A percentile compares a stretch with the other conserved stretches of the same genome.
These are phyloP conservation scores for Cladorhizidae sp. DNA, from an alignment of 37 sponge, comb jelly and placozoan species.

Conservation along the genomic window DNA sequence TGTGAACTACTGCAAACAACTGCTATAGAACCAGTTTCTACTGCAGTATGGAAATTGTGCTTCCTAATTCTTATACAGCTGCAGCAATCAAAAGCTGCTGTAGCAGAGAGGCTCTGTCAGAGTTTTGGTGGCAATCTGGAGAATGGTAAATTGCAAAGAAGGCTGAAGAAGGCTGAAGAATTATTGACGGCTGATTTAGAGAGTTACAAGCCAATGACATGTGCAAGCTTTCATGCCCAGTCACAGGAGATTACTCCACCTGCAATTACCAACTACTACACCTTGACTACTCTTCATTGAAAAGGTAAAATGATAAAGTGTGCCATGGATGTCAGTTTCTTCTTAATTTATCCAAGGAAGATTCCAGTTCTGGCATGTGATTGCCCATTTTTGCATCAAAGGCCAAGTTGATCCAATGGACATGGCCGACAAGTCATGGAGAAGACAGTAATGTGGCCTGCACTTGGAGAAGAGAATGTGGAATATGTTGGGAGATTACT, in stretches of 20 bases:
- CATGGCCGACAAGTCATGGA: too few relatives aligned
- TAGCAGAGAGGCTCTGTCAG: not conserved
- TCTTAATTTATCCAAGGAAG: not conserved
- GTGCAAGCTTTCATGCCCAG: slow-evolving; percentile 4
- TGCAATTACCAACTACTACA: slow-evolving; percentile 3
- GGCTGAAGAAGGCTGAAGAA: not conserved
- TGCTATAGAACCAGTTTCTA: not conserved
- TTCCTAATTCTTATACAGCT: too few relatives aligned
- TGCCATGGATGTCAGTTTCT: not conserved
- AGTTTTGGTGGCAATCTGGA: too few relatives aligned
- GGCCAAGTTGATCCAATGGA: too few relatives aligned
- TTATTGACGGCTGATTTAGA: not conserved
- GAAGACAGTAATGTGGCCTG: not conserved
- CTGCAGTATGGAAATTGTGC: not conserved
- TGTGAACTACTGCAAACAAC: too few relatives aligned
- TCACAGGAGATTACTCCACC: not conserved
- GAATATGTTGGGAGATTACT: too few relatives aligned
- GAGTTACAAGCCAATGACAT: too few relatives aligned
- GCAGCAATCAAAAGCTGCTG: not conserved
- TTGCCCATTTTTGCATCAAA: not conserved
- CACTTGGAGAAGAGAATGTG: too few relatives aligned
- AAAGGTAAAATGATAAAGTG: slow-evolving; percentile 7
- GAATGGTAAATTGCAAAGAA: not conserved
- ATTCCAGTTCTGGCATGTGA: slow-evolving; percentile 3
- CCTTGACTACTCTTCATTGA: not conserved